A percentile compares a stretch with the other conserved stretches of the same genome.
These are phyloP conservation scores for Bhutanitis thaidina DNA, from an alignment of 2,888 invertebrate genomes.

Conservation along the genomic window DNA sequence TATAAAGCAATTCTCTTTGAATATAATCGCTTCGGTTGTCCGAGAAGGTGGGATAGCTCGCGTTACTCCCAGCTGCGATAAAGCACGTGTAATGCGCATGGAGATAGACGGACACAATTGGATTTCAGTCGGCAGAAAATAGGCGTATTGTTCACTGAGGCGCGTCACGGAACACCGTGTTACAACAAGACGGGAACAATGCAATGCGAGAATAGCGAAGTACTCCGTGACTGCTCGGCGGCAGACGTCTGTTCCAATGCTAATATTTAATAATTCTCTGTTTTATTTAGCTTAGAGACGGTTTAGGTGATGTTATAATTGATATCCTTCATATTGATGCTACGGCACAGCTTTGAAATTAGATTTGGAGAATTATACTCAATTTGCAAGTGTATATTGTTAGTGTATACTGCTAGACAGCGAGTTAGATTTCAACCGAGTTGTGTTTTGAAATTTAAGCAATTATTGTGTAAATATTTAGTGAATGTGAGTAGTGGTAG, in stretches of 20 bases:
- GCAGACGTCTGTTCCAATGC: slow-evolving; percentile 2
- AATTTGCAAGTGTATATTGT: not conserved
- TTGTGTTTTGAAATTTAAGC: too few species aligned
- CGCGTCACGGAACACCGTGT: slow-evolving; percentile 8
- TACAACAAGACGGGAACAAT: slow-evolving; percentile 25
- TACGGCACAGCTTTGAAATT: too few species aligned
- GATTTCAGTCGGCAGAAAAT: slow-evolving; percentile 11
- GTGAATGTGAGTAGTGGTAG: too few species aligned
- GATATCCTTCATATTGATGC: not conserved
- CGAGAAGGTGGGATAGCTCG: not conserved
- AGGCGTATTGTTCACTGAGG: not conserved
- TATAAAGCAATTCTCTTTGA: too few species aligned
- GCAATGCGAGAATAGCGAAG: not conserved
- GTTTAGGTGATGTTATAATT: not conserved
- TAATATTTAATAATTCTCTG: not conserved
- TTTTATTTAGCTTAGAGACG: too few species aligned
- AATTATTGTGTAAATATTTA: too few species aligned
- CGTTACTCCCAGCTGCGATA: not conserved
- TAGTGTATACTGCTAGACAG: not conserved
- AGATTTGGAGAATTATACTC: too few species aligned
- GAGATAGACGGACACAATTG: slow-evolving; percentile 16
- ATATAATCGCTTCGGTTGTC: too few species aligned
- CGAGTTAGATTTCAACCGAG: too few species aligned
- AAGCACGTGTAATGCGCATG: slow-evolving; percentile 1
- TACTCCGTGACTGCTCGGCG: not conserved